Percentiles rank a stretch among this genome's conserved stretches.
phyloP scores from a whole-genome alignment of 2,797 vertebrate genomes.

The Fundulus diaphanus region DNA sequence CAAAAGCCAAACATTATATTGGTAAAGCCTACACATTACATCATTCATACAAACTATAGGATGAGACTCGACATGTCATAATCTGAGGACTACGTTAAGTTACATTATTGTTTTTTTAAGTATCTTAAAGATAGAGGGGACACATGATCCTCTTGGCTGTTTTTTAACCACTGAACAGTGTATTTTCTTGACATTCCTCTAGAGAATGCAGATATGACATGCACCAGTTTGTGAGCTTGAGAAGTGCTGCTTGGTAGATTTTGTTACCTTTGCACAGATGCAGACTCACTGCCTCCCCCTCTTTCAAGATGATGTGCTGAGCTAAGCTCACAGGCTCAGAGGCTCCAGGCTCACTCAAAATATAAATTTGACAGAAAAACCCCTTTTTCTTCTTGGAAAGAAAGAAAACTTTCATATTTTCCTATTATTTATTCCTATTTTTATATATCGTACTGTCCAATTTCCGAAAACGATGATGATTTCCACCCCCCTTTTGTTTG shows the following conservation, averaged over 20 bases:
- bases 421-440: neutral
- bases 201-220: neutral
- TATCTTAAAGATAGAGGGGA: neutral
- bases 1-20: neutral
- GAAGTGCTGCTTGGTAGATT: neutral
- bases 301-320: constrained; percentile 8
- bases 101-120: neutral
- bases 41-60: neutral
- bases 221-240: neutral
- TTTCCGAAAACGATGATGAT: constrained; percentile 10
- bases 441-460: constrained; percentile 15
- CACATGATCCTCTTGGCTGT: neutral
- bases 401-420: neutral
- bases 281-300: neutral
- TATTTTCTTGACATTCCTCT: neutral
- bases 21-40: neutral
- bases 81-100: neutral
- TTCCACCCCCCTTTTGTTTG: neutral
- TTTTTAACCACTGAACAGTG: neutral
- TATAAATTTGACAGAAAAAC: neutral
- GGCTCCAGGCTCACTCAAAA: constrained; percentile 1
- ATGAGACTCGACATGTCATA: neutral
- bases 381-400: neutral
- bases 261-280: neutral
- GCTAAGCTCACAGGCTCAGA: constrained; percentile 1